Evolutionary conservation across 2,797 vertebrate genomes (phyloP).

Genomic region (Antrozous pallidus): DNA sequence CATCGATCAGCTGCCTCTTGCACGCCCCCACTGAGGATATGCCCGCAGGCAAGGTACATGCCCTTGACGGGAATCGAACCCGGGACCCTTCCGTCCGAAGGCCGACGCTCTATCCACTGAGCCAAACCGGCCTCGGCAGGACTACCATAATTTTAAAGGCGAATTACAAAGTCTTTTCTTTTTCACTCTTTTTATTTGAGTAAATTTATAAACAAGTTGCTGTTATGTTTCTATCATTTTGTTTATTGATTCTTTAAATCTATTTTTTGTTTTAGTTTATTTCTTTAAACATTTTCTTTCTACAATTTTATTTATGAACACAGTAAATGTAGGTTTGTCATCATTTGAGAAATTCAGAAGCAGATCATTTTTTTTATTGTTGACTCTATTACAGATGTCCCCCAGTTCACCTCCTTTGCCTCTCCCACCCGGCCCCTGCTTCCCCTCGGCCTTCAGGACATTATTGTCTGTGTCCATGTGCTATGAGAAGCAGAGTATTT

Average conservation of each 20-base stretch:
- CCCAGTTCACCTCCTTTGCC: not conserved
- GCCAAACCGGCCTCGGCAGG: too few species aligned
- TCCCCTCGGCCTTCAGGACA: not conserved
- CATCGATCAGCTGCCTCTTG: too few species aligned
- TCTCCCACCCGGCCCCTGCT: not conserved
- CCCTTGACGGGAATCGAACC: too few species aligned
- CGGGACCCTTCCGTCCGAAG: too few species aligned
- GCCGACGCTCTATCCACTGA: too few species aligned
- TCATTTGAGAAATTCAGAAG: slow-evolving; percentile 19
- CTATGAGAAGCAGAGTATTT: not conserved
- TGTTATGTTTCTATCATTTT: not conserved
- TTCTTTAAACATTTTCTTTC: not conserved
- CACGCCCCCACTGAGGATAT: too few species aligned
- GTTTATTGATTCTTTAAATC: not conserved
- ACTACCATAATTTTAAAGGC: slow-evolving; percentile 35
- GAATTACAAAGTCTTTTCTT: not conserved
- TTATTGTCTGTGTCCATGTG: not conserved
- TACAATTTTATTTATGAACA: slow-evolving; percentile 41
- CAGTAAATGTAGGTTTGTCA: not conserved
- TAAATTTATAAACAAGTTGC: slow-evolving; percentile 9
- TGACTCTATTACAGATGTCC: not conserved
- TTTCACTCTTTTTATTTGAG: not conserved
- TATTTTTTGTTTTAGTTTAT: not conserved
- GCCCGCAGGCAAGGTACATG: too few species aligned
- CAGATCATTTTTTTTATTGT: not conserved